phyloP scores from a whole-genome alignment of 2,113 vertebrate genomes.

The Numenius arquata region DNA sequence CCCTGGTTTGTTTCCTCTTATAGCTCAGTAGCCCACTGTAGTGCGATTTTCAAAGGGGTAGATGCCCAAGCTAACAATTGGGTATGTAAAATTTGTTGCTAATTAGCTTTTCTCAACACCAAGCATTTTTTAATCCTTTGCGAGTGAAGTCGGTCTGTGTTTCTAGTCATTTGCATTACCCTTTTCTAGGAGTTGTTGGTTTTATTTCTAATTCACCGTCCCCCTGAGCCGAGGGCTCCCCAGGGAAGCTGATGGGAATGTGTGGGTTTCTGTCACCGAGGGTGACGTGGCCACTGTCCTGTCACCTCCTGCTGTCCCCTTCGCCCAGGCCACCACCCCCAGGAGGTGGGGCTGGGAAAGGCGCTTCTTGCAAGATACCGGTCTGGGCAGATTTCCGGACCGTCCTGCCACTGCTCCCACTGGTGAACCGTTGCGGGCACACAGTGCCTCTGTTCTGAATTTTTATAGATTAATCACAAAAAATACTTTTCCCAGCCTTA shows the following conservation, averaged over 20 bases:
- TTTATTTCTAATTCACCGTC: not conserved
- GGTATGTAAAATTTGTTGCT: not conserved
- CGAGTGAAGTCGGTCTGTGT: not conserved
- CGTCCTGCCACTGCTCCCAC: accelerated
- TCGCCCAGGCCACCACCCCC: accelerated
- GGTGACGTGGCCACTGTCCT: accelerated
- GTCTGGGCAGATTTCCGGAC: not conserved
- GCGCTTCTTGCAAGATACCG: not conserved
- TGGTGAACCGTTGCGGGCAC: not conserved
- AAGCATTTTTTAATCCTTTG: not conserved
- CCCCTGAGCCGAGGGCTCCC: not conserved
- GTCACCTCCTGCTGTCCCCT: not conserved
- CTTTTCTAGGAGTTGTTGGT: not conserved
- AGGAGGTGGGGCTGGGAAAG: not conserved
- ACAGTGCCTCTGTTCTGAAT: not conserved
- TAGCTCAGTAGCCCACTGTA: not conserved
- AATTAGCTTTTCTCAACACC: not conserved
- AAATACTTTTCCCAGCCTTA: not conserved
- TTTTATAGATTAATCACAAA: not conserved
- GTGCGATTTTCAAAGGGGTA: not conserved
- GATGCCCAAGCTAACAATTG: not conserved
- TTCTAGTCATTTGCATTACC: not conserved
- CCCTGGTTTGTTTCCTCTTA: not conserved
- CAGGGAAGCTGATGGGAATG: accelerated
- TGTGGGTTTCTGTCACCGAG: accelerated